These are phyloP conservation scores for Echiichthys vipera DNA, from an alignment of 2,797 vertebrate genomes.

Conservation along the genomic window DNA sequence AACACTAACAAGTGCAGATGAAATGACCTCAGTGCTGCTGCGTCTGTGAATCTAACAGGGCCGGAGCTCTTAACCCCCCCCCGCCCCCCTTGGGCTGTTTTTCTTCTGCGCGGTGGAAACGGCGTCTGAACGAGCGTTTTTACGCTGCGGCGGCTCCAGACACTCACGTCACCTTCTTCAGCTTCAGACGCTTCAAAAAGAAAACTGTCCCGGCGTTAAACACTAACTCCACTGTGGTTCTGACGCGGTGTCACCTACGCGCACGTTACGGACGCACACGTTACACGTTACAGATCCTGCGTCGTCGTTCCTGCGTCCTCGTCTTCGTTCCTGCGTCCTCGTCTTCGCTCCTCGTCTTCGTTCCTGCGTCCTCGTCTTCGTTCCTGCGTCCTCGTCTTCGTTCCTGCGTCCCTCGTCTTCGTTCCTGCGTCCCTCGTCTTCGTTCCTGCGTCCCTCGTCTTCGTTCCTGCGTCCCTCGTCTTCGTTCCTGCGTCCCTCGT, in stretches of 20 bases:
- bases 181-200: constrained; percentile 2
- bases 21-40: constrained; percentile 19
- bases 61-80: neutral
- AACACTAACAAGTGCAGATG: constrained; percentile 9
- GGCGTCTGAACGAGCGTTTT: constrained; percentile 22
- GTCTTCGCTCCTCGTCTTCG: no score
- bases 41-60: constrained; percentile 8
- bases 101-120: constrained; percentile 23
- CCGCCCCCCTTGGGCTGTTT: neutral
- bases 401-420: constrained; percentile 50
- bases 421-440: constrained; percentile 27
- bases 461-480: constrained; percentile 21
- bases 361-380: constrained; percentile 48
- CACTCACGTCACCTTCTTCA: constrained; percentile 30
- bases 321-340: constrained; percentile 15
- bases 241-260: neutral
- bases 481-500: constrained; percentile 54
- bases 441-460: constrained; percentile 54
- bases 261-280: neutral
- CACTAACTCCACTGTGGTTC: constrained; percentile 2
- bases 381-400: constrained; percentile 34
- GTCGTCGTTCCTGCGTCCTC: constrained; percentile 52
- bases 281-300: no score
- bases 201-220: neutral
- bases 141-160: constrained; percentile 8